Percentiles rank a stretch among this genome's conserved stretches.
These are phyloP conservation scores for Proctacanthus coquilletti DNA, from an alignment of 1,140 invertebrate species.

Conservation along the genomic window DNA sequence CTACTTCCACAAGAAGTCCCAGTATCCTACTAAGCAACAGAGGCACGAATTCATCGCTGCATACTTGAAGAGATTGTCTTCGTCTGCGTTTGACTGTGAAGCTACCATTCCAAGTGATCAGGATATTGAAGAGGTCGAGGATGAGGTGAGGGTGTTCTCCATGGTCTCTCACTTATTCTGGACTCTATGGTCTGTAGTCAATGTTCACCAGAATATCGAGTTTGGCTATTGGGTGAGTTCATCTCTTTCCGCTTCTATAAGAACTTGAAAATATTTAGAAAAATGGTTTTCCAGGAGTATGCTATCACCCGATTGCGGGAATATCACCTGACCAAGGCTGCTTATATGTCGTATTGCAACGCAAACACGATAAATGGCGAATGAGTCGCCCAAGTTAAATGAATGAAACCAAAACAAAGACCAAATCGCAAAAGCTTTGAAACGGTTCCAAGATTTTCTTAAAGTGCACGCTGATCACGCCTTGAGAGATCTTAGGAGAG, in stretches of 20 bases:
- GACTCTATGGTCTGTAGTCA: conserved; percentile 81
- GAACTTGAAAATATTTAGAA: not conserved
- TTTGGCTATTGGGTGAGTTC: conserved; percentile 86
- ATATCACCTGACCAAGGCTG: conserved; percentile 15
- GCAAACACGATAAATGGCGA: too few relatives aligned
- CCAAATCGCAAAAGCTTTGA: too few relatives aligned
- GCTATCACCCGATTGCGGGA: conserved; percentile 18
- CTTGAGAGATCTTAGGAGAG: too few relatives aligned
- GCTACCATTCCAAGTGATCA: conserved; percentile 15
- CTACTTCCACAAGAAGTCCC: conserved; percentile 48
- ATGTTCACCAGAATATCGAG: conserved; percentile 71
- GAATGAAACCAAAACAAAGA: too few relatives aligned
- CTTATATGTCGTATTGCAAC: too few relatives aligned
- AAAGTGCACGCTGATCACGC: too few relatives aligned
- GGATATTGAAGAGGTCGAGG: conserved; percentile 17
- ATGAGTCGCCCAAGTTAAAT: too few relatives aligned
- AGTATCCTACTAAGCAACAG: conserved; percentile 62
- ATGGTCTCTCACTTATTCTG: conserved; percentile 87
- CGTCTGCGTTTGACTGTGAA: not conserved
- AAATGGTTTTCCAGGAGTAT: conserved; percentile 13
- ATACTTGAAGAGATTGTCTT: conserved; percentile 16
- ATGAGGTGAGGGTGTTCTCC: conserved; percentile 67
- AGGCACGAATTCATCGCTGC: conserved; percentile 33
- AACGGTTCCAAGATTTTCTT: too few relatives aligned
- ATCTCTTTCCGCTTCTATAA: not conserved